Conservation (phyloP, 64 coral and sea anemone genomes). For the Montipora capricornis region DNA sequence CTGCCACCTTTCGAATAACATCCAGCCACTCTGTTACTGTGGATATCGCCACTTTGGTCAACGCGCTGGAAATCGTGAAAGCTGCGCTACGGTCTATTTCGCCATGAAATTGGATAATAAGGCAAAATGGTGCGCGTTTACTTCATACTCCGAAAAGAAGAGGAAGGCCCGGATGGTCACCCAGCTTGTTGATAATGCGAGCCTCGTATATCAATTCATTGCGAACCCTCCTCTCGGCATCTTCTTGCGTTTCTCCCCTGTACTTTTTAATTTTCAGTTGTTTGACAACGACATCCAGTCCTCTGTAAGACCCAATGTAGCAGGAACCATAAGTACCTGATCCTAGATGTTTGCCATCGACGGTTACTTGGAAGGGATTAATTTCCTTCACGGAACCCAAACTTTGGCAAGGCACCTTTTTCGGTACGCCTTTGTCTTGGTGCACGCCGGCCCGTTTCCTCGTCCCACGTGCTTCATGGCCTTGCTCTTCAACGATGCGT, state of each 20-base stretch:
- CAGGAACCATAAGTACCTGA: background rate
- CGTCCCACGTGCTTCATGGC: background rate
- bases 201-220: slow-evolving; percentile 9
- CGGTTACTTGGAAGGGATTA: background rate
- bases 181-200: background rate
- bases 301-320: background rate
- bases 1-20: background rate
- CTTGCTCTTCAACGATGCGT: background rate
- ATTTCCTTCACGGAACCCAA: background rate
- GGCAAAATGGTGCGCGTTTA: background rate
- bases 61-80: background rate
- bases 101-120: slow-evolving; percentile 33
- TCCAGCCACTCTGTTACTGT: background rate
- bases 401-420: background rate
- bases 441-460: background rate
- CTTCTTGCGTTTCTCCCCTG: background rate
- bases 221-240: background rate
- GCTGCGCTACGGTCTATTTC: slow-evolving; percentile 4
- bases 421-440: background rate
- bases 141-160: slow-evolving; percentile 21
- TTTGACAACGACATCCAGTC: too few relatives aligned
- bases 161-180: slow-evolving; percentile 43
- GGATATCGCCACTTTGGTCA: background rate
- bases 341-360: background rate
- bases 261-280: too few relatives aligned